These are phyloP conservation scores for Mionectes olivaceus DNA, from an alignment of 2,797 vertebrate genomes.

Conservation along the genomic window DNA sequence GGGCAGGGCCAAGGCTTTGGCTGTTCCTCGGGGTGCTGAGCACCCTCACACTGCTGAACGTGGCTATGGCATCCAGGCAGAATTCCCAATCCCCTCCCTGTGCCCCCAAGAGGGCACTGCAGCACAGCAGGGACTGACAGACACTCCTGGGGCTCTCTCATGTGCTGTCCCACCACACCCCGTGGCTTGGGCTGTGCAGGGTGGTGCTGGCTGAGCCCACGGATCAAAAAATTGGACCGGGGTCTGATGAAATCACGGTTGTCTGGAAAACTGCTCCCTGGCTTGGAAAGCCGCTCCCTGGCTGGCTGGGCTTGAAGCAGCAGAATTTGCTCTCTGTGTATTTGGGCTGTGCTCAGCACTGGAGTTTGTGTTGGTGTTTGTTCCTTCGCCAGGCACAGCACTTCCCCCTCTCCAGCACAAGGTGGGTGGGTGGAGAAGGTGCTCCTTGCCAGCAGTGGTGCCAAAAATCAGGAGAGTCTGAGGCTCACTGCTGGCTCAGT, in stretches of 20 bases:
- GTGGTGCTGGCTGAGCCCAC: background rate
- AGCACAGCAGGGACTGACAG: accelerated
- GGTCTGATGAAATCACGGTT: background rate
- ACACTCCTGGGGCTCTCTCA: background rate
- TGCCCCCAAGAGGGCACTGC: background rate
- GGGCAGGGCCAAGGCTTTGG: background rate
- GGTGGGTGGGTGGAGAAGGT: background rate
- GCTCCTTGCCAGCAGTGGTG: background rate
- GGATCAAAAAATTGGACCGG: background rate
- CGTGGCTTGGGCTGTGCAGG: background rate
- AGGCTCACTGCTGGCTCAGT: background rate
- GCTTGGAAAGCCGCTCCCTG: background rate
- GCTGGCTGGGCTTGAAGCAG: background rate
- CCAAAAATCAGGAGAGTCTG: background rate
- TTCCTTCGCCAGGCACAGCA: background rate
- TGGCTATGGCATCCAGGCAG: accelerated
- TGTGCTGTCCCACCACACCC: background rate
- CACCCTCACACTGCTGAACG: accelerated
- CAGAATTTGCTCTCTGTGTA: background rate
- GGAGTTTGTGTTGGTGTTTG: background rate
- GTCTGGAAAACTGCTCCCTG: background rate
- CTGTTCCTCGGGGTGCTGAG: background rate
- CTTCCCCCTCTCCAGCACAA: background rate
- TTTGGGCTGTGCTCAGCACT: background rate
- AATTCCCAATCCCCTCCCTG: background rate